phyloP scores from a whole-genome alignment of 1,140 invertebrate species.

The Notospermus geniculatus region DNA sequence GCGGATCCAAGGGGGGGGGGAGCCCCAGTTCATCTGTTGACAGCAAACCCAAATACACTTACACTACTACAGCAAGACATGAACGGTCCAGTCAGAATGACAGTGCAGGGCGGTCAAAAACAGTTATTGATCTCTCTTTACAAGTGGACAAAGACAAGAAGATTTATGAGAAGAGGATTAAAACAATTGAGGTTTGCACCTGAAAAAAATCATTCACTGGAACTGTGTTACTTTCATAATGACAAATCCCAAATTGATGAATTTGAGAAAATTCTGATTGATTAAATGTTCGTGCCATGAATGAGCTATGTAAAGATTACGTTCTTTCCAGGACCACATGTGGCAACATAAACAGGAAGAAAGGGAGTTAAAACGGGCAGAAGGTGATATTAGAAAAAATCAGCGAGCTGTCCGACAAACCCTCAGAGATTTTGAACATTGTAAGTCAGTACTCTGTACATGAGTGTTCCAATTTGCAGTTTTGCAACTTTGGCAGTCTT shows the following conservation, averaged over 20 bases:
- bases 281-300: no score
- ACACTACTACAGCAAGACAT: not conserved
- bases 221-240: no score
- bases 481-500: no score
- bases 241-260: no score
- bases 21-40: not conserved
- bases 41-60: not conserved
- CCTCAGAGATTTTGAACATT: conserved; percentile 51
- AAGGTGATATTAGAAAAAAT: conserved; percentile 54
- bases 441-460: no score
- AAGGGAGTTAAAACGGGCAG: conserved; percentile 48
- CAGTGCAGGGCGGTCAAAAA: conserved; percentile 6
- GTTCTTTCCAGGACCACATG: conserved; percentile 53
- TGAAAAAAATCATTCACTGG: no score
- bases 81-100: not conserved
- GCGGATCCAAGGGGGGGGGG: no score
- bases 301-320: no score
- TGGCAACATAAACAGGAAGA: conserved; percentile 55
- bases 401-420: conserved; percentile 46
- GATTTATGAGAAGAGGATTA: conserved; percentile 44
- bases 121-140: conserved; percentile 34
- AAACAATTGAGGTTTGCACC: conserved; percentile 50
- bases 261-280: no score
- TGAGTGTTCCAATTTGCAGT: no score
- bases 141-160: conserved; percentile 38